Evolutionary conservation across 1,140 invertebrate species (phyloP), one percentile per base, ranked within the genome.

Genomic region (Caerostris extrusa): DNA sequence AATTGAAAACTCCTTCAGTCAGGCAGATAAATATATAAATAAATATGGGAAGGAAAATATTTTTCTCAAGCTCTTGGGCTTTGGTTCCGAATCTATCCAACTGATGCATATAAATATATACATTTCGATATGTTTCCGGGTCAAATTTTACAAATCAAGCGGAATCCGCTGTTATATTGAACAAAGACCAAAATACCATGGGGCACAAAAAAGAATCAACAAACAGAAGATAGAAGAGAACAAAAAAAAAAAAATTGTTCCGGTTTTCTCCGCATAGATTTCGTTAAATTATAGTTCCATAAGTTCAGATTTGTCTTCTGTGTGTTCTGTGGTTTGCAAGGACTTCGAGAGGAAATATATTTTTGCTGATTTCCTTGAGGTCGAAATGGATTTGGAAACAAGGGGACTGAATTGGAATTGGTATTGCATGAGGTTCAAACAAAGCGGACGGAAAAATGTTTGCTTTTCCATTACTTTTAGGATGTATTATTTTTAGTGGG

Each of bases 71-170:
- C 8, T 77, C 14, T 77, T 8, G 71, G 34, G 14, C 53, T 12
- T 56, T 53, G 55, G 12, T 57, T 58, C 14, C 6, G 4, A n/a
- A 7, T 5, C 7, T 57, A 14, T 14, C 14, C 4, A 19, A n/a
- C 17, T 10, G 5, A 77, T 58, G 55, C n/a, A 83, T 57, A 82
- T 82, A 82, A 17, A 83, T 77, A 7, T 19, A 77, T 77, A 50
- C 14, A 77, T 77, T 50, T 77, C 34, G 34, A 53, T 77, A 77
- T 17, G 61, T 67, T 83, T 58, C 55, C 82, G 82, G 55, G 82
- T 83, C 82, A 83, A 83, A 83, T 83, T 83, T 34, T 83, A 57
- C 82, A 83, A 83, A 83, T 57, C 82, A 58, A 77, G 53, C 71
- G 34, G 71, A 77, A 77, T 34, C 56, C 57, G 10, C 82, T 83